phyloP scores from a whole-genome alignment of 2,888 invertebrate genomes.

The Dione vanillae region DNA sequence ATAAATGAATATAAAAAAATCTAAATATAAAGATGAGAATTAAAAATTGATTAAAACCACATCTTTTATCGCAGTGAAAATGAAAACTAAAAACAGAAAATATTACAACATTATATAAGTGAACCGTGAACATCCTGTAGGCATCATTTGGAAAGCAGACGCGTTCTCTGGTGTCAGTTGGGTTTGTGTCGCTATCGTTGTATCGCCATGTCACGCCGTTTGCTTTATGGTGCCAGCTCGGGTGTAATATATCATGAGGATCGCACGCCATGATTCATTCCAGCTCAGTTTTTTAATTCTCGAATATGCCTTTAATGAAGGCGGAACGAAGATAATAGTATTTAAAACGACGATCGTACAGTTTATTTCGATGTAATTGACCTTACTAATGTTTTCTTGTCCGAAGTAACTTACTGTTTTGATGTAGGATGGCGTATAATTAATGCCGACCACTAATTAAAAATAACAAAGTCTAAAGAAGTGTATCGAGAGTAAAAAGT shows the following conservation, averaged over 20 bases:
- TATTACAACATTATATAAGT: slow-evolving; percentile 12
- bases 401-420: slow-evolving; percentile 23
- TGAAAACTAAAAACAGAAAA: background rate
- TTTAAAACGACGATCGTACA: slow-evolving; percentile 53
- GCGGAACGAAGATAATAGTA: slow-evolving; percentile 72
- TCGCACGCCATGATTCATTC: slow-evolving; percentile 84
- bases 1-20: background rate
- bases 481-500: slow-evolving; percentile 41
- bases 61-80: background rate
- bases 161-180: slow-evolving; percentile 80
- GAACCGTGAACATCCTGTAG: slow-evolving; percentile 65
- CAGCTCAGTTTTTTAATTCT: slow-evolving; percentile 78
- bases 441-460: slow-evolving; percentile 28
- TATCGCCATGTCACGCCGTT: slow-evolving; percentile 82
- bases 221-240: slow-evolving; percentile 83
- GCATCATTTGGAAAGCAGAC: slow-evolving; percentile 61
- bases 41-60: background rate
- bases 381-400: slow-evolving; percentile 35
- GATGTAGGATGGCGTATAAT: slow-evolving; percentile 18
- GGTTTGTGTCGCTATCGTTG: slow-evolving; percentile 82
- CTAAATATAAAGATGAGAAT: background rate
- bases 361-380: slow-evolving; percentile 50
- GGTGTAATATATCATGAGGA: slow-evolving; percentile 83
- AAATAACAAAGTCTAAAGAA: slow-evolving; percentile 35
- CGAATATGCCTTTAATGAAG: slow-evolving; percentile 78